Conservation (phyloP, 2,797 vertebrate species). For the Cirrhinus mrigala region DNA sequence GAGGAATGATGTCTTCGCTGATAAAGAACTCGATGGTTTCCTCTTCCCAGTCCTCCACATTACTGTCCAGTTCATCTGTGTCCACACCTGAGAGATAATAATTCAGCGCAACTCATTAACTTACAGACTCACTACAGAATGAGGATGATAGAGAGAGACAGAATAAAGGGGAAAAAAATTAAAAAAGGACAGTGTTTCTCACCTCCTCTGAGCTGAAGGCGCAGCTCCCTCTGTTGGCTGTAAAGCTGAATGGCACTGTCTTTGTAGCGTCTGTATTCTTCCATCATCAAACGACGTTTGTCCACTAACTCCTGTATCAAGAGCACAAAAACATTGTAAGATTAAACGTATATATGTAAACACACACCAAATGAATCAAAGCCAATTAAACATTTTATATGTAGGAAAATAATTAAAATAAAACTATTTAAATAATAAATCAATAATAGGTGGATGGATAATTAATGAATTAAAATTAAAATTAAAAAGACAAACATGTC, state of each 20-base stretch:
- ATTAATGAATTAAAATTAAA: not conserved
- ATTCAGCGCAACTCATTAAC: not conserved
- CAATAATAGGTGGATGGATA: not conserved
- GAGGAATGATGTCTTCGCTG: constrained; percentile 96
- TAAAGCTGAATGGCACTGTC: constrained; percentile 85
- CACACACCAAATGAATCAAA: not conserved
- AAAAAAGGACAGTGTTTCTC: not conserved
- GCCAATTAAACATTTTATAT: not conserved
- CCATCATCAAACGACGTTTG: constrained; percentile 94
- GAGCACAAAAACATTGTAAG: constrained; percentile 19
- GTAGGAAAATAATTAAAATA: not conserved
- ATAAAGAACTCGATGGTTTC: constrained; percentile 99
- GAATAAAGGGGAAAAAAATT: not conserved
- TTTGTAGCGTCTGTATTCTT: constrained; percentile 91
- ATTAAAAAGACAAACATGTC: not conserved
- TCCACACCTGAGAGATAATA: constrained; percentile 85
- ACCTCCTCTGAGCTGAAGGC: constrained; percentile 95
- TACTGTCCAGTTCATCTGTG: constrained; percentile 95
- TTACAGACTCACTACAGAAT: not conserved
- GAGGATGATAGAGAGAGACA: not conserved
- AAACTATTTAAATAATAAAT: too few species aligned
- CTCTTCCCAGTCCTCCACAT: constrained; percentile 98
- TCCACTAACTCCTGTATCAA: constrained; percentile 90
- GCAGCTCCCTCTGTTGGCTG: constrained; percentile 86
- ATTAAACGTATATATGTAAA: not conserved